Percentiles rank a stretch among this genome's conserved stretches.
Evolutionary conservation across 2,113 vertebrate genomes (phyloP).

Genomic region (Limnothrissa miodon): DNA sequence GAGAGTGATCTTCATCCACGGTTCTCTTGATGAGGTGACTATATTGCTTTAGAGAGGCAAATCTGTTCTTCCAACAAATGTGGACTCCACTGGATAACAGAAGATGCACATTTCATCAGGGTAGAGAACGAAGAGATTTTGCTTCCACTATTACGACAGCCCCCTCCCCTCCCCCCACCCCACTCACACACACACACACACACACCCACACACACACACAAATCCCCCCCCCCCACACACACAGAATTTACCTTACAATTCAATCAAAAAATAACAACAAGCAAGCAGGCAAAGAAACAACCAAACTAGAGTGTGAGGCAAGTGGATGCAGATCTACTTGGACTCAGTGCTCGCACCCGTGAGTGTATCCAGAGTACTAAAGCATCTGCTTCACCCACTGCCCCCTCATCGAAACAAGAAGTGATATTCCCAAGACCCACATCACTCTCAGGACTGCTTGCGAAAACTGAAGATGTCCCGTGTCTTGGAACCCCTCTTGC

Average conservation of each 20-base stretch:
- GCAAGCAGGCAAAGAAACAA: not conserved
- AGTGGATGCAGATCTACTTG: not conserved
- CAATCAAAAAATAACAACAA: not conserved
- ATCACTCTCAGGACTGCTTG: slow-evolving; percentile 75
- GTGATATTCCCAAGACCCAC: not conserved
- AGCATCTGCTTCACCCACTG: not conserved
- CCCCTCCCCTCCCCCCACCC: not conserved
- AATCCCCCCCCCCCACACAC: not conserved
- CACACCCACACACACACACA: slow-evolving; percentile 15
- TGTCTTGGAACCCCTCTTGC: slow-evolving; percentile 75
- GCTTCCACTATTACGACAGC: not conserved
- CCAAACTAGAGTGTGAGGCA: not conserved
- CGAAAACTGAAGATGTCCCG: slow-evolving; percentile 86
- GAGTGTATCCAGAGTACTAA: not conserved
- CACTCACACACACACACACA: not conserved
- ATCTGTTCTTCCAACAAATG: not conserved
- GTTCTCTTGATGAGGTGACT: not conserved
- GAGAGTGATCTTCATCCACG: not conserved
- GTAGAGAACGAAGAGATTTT: not conserved
- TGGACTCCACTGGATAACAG: not conserved
- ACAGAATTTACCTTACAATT: not conserved
- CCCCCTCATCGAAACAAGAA: not conserved
- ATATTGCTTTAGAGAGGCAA: not conserved
- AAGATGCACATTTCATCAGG: not conserved
- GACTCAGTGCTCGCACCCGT: not conserved